phyloP scores from a whole-genome alignment of 1,140 invertebrate genomes.

The Heliconius congener region DNA sequence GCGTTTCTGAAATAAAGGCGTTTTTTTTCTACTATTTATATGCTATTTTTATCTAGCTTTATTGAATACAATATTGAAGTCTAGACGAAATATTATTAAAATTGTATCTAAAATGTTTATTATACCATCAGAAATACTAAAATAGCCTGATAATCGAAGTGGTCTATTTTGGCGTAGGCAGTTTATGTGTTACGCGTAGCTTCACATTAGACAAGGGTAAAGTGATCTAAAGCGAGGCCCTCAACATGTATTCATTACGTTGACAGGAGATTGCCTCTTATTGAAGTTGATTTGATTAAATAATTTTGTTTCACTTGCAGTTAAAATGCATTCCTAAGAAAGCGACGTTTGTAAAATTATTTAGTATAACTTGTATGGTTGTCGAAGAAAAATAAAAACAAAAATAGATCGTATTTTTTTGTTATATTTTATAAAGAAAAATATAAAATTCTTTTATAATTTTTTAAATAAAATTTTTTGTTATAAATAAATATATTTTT shows the following conservation, averaged over 20 bases:
- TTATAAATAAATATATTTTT: too few relatives aligned
- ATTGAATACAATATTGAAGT: too few relatives aligned
- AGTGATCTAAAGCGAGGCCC: not conserved
- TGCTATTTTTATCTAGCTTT: too few relatives aligned
- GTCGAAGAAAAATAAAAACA: too few relatives aligned
- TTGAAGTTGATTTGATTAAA: slow-evolving; percentile 12
- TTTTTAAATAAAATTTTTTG: too few relatives aligned
- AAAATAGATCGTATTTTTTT: too few relatives aligned
- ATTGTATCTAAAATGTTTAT: not conserved
- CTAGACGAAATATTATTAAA: not conserved
- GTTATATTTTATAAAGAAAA: too few relatives aligned
- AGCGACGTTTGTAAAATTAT: too few relatives aligned
- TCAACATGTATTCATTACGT: slow-evolving; percentile 11
- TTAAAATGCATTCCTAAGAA: not conserved
- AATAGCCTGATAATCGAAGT: not conserved
- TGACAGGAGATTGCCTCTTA: slow-evolving; percentile 13
- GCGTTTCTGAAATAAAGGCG: too few relatives aligned
- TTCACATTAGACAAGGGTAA: slow-evolving; percentile 33
- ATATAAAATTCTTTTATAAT: too few relatives aligned
- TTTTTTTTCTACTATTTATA: too few relatives aligned
- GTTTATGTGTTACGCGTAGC: slow-evolving; percentile 33
- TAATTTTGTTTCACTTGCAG: not conserved
- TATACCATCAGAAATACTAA: not conserved
- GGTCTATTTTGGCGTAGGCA: slow-evolving; percentile 12
- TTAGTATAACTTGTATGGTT: too few relatives aligned